Base-by-base conservation (phyloP, 2,888 invertebrate genomes). In the Agonopterix alstromeriana region DNA sequence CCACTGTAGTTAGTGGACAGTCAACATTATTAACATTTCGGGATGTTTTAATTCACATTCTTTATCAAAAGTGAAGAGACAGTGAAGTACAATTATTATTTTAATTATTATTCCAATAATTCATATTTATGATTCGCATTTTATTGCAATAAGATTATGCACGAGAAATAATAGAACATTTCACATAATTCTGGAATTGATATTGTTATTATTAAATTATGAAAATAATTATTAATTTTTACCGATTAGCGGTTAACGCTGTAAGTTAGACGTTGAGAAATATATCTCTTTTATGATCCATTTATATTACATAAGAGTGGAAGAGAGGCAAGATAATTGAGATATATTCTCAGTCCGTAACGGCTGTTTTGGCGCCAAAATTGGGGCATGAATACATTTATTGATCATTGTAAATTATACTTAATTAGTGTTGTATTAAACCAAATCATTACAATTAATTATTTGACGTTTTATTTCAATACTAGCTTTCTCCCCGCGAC, bases 381-480 rank as follows among this genome's bases (percentile, higher is more conserved):
- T 48, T 49, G 56, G 54, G 55, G 52, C 56, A 57, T 50, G 58
- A 59, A 65, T 73, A 77, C 71, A 73, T 75, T 76, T 74, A 79
- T 73, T 76, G 75, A 78, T 78, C 76, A 84, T 82, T 85, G 86
- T 87, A 87, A 85, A 85, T 80, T 86, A 86, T 84, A 85, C 82
- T 82, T 86, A 87, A 79, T 85, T 88, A 88, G 87, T 88, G 87
- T 88, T 87, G 85, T 88, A 88, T 86, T 88, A 88, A 88, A 87
- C 79, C 77, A 87, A 86, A 86, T 85, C 84, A 86, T 86, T 86
- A 85, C 85, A 80, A 83, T 82, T 75, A 70, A 35, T 47, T 50
- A 61, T 63, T 68, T 57, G 38, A 3, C 2, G n/a, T 38, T 38
- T 38, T 5, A 42, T 42, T 42, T 27, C 27, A 27, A 27, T 27